These are phyloP conservation scores for Apocrypta bakeri DNA, from an alignment of 1,140 invertebrate species.

Conservation along the genomic window DNA sequence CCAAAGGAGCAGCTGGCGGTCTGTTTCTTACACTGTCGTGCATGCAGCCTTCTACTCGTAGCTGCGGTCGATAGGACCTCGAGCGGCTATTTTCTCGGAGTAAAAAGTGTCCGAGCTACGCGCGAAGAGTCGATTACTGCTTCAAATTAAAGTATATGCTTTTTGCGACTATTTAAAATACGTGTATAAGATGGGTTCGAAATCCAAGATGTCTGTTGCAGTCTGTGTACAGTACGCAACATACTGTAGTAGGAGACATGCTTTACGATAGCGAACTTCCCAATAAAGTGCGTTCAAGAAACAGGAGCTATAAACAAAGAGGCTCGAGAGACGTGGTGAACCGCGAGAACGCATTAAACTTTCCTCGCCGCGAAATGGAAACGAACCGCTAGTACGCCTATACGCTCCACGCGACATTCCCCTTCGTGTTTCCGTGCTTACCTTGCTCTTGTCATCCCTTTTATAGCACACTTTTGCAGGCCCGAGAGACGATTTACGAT, in stretches of 20 bases:
- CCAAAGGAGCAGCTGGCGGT: conserved; percentile 38
- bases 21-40: background rate
- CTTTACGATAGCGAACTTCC: conserved; percentile 35
- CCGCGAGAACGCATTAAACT: conserved; percentile 50
- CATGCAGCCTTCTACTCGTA: background rate
- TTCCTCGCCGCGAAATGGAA: conserved; percentile 39
- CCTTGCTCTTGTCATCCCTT: background rate
- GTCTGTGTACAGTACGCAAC: background rate
- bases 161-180: too few relatives aligned
- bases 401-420: conserved; percentile 26
- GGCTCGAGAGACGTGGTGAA: background rate
- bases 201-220: too few relatives aligned
- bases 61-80: background rate
- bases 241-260: too few relatives aligned
- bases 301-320: conserved; percentile 44
- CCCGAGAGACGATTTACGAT: background rate
- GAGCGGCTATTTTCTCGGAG: conserved; percentile 16
- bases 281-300: conserved; percentile 42
- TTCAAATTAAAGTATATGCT: background rate
- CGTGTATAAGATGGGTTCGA: too few relatives aligned
- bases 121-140: background rate
- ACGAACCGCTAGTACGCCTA: conserved; percentile 23
- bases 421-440: background rate
- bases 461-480: background rate
- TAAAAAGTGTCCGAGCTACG: conserved; percentile 7